A percentile compares a stretch with the other conserved stretches of the same genome.
These are phyloP conservation scores for Ancistrus triradiatus DNA, from an alignment of 2,113 vertebrate genomes.

Conservation along the genomic window DNA sequence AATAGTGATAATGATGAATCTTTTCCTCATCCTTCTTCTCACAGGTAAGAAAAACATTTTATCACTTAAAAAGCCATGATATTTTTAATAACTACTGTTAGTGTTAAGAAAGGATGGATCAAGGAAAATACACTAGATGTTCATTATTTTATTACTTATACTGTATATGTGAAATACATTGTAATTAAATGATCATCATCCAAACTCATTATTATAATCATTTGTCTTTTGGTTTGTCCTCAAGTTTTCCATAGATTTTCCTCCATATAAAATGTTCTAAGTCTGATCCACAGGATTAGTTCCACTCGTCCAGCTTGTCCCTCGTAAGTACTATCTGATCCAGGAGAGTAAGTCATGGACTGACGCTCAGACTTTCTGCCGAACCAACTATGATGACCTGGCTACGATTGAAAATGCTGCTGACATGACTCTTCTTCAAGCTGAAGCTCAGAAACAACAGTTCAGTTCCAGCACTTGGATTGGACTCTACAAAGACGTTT, in stretches of 20 bases:
- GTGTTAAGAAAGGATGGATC: too few species aligned
- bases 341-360: constrained; percentile 5
- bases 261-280: too few species aligned
- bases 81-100: too few species aligned
- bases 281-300: constrained; percentile 4
- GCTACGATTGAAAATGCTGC: constrained; percentile 5
- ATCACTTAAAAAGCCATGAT: too few species aligned
- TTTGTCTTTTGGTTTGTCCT: too few species aligned
- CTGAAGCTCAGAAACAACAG: neutral
- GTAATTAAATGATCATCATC: too few species aligned
- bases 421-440: neutral
- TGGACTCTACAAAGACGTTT: constrained; percentile 10
- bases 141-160: too few species aligned
- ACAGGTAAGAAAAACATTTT: neutral
- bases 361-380: constrained; percentile 14
- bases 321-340: too few species aligned
- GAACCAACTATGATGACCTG: neutral
- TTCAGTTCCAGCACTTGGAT: constrained; percentile 1
- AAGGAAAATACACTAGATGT: too few species aligned
- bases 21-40: neutral
- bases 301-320: neutral
- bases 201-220: too few species aligned
- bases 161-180: neutral
- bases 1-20: neutral
- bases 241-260: too few species aligned